Evolutionary conservation across 2,888 invertebrate genomes (phyloP).

Genomic region (Hypselothyrea guttata): DNA sequence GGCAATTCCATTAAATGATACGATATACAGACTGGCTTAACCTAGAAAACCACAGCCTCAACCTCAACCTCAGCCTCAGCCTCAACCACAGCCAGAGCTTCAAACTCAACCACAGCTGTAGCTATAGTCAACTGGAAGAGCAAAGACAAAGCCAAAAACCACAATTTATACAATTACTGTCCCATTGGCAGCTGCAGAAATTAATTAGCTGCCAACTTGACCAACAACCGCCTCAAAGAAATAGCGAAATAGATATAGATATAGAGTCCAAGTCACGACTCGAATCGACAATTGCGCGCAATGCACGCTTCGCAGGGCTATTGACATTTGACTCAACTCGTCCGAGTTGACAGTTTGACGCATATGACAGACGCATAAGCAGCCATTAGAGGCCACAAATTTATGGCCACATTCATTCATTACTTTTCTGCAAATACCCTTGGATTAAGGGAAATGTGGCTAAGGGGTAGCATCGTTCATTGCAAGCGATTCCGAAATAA

Average conservation of each 20-base stretch:
- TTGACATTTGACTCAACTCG: slow-evolving; percentile 59
- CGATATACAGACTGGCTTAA: too few relatives aligned
- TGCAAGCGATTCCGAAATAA: too few relatives aligned
- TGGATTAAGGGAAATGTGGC: too few relatives aligned
- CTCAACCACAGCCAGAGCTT: too few relatives aligned
- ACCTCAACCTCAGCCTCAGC: background rate
- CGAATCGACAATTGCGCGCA: slow-evolving; percentile 29
- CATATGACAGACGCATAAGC: slow-evolving; percentile 23
- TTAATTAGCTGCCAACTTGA: slow-evolving; percentile 57
- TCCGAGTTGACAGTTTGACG: slow-evolving; percentile 4
- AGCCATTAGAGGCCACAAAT: slow-evolving; percentile 20
- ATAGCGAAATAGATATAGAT: background rate
- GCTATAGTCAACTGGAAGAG: too few relatives aligned
- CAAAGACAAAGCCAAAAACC: slow-evolving; percentile 20
- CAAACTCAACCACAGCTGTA: too few relatives aligned
- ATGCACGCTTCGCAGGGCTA: slow-evolving; percentile 24
- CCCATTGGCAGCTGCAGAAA: slow-evolving; percentile 41
- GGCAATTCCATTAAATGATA: slow-evolving; percentile 15
- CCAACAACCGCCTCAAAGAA: slow-evolving; percentile 14
- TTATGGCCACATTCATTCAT: slow-evolving; percentile 20
- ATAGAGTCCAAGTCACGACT: slow-evolving; percentile 15
- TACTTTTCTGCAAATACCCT: background rate
- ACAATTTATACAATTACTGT: slow-evolving; percentile 52
- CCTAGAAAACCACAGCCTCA: slow-evolving; percentile 15
- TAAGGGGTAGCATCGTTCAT: too few relatives aligned